Base-by-base conservation (phyloP, 1,140 invertebrate genomes). In the Drosophila biarmipes region DNA sequence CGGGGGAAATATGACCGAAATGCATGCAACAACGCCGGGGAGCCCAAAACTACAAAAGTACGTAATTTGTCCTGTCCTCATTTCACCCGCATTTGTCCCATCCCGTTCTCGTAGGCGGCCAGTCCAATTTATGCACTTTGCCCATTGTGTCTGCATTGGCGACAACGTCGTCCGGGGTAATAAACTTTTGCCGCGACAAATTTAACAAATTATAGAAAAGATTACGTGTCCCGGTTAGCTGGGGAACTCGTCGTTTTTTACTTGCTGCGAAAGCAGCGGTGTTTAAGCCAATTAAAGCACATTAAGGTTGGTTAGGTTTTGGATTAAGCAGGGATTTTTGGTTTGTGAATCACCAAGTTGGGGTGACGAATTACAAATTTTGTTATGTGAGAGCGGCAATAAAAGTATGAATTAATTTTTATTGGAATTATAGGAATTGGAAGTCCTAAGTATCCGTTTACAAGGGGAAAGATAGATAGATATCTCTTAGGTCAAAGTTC, bases 171-270 rank as follows among this genome's bases (percentile, higher is more conserved):
- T 59, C 58, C 69, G 78, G 78, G 62, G 84, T 86, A 87, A 86
- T 86, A 86, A 86, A 86, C 82, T 82, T 87, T 86, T 82, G 82
- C 74, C 78, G 82, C 82, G 82, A 86, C 82, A 87, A 86, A 86
- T 86, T 86, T 86, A 86, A 86, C 82, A 87, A 86, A 86, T 86
- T 87, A 86, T 86, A 86, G 82, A 81, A 87, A 86, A 86, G 82
- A 86, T 86, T 86, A 86, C 82, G 82, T 86, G 80, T 66, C 43
- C 63, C n/a, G 51, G 55, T 37, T 74, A 51, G 73, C 46, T 19
- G 21, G 49, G 7, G 6, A 15, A 49, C 62, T 29, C 49, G 56
- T 37, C 24, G 46, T 12, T 40, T n/a, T 40, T 24, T 42, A 37
- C 17, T 43, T 29, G 0, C 15, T 24, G 1, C 19, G 10, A 12